Evolutionary conservation across 2,113 vertebrate genomes (phyloP).

Genomic region (Phycodurus eques): DNA sequence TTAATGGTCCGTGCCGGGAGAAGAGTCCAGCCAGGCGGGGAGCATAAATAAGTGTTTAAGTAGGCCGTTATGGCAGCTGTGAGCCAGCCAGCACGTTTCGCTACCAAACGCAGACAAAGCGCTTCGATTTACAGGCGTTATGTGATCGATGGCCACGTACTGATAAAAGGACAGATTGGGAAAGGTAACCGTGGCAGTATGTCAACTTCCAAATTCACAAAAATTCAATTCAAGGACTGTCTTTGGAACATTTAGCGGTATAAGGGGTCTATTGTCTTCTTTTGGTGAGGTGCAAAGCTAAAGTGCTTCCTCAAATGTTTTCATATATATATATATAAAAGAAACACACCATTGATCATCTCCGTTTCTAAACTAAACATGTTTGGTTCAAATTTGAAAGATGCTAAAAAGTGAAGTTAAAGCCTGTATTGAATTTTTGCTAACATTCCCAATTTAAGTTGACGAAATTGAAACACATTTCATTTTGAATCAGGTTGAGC

Average conservation of each 20-base stretch:
- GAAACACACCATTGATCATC: too few species aligned
- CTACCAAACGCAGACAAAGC: slow-evolving; percentile 61
- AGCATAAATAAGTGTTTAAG: slow-evolving; percentile 74
- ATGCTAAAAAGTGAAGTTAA: too few species aligned
- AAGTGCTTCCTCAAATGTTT: too few species aligned
- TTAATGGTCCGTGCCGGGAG: slow-evolving; percentile 72
- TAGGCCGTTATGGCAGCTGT: slow-evolving; percentile 62
- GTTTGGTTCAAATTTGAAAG: too few species aligned
- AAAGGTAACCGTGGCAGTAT: slow-evolving; percentile 35
- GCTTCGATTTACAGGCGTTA: slow-evolving; percentile 63
- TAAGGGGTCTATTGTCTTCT: neutral
- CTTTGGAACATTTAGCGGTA: neutral
- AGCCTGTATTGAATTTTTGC: too few species aligned
- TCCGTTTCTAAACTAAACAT: too few species aligned
- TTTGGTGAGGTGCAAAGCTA: neutral
- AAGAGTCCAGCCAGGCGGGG: slow-evolving; percentile 67
- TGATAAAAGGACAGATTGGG: slow-evolving; percentile 55
- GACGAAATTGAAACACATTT: neutral
- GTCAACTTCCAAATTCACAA: slow-evolving; percentile 36
- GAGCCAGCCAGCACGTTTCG: slow-evolving; percentile 46
- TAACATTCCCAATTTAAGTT: too few species aligned
- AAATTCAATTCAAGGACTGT: slow-evolving; percentile 15
- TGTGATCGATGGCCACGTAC: slow-evolving; percentile 38
- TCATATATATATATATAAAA: too few species aligned
- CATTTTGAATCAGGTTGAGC: neutral